A percentile compares a stretch with the other conserved stretches of the same genome.
phyloP scores from a whole-genome alignment of 1,140 invertebrate genomes.

The Trinorchestia longiramus region DNA sequence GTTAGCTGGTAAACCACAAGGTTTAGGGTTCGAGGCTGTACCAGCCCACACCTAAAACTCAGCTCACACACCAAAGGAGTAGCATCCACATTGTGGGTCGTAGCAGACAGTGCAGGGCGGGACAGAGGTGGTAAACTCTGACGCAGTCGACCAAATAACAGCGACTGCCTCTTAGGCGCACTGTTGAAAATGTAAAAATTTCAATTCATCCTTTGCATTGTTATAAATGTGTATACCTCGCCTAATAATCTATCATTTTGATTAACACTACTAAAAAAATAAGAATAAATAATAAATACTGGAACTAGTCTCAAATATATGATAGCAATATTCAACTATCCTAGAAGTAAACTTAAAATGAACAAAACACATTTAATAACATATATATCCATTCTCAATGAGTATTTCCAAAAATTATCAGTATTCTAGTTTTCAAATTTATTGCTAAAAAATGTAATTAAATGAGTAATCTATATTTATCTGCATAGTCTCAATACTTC shows the following conservation, averaged over 20 bases:
- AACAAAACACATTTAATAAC: too few relatives aligned
- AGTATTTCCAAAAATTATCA: too few relatives aligned
- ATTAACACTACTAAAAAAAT: too few relatives aligned
- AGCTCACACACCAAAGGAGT: neutral
- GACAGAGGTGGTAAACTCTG: neutral
- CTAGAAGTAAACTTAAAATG: neutral
- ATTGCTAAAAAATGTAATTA: too few relatives aligned
- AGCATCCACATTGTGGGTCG: neutral
- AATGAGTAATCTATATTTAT: too few relatives aligned
- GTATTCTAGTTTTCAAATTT: too few relatives aligned
- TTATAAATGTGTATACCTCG: neutral
- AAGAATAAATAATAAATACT: neutral
- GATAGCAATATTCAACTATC: neutral
- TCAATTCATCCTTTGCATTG: neutral
- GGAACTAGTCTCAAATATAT: neutral
- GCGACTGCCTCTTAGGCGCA: neutral
- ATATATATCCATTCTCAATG: too few relatives aligned
- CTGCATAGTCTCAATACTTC: too few relatives aligned
- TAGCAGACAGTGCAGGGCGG: neutral
- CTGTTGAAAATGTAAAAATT: neutral
- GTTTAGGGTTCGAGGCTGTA: too few relatives aligned
- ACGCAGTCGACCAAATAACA: neutral
- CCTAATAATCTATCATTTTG: too few relatives aligned
- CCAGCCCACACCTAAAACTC: too few relatives aligned
- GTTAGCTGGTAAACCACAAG: too few relatives aligned